Conservation (phyloP, 2,113 vertebrate genomes). For the Xiphophorus maculatus region DNA sequence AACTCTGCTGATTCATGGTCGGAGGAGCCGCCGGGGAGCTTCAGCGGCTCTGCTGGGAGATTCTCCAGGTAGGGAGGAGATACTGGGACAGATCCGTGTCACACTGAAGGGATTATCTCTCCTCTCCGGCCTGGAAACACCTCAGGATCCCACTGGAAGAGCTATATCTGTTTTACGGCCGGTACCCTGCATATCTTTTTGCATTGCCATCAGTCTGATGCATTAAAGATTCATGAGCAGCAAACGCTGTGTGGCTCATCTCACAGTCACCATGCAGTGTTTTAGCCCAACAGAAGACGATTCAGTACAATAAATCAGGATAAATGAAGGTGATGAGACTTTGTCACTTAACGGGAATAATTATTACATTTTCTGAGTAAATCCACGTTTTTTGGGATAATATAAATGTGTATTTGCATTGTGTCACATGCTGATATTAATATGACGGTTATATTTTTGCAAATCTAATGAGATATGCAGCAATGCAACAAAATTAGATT, state of each 20-base stretch:
- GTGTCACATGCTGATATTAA: neutral
- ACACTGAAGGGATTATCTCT: neutral
- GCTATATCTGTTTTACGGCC: neutral
- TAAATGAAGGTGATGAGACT: neutral
- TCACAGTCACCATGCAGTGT: neutral
- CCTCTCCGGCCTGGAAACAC: neutral
- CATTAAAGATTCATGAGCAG: neutral
- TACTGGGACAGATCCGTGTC: neutral
- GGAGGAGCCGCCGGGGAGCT: no score
- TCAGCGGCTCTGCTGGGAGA: neutral
- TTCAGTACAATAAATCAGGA: neutral
- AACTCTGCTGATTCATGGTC: neutral
- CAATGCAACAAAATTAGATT: neutral
- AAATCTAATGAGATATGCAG: neutral
- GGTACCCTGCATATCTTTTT: neutral
- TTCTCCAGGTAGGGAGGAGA: neutral
- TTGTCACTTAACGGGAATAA: neutral
- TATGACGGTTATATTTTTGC: neutral
- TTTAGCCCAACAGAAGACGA: neutral
- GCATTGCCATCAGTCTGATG: neutral
- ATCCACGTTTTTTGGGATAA: neutral
- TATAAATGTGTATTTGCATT: neutral
- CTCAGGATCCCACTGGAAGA: neutral
- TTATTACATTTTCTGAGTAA: neutral
- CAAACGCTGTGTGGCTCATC: neutral